Conservation (phyloP, 2,888 invertebrate species). For the Drosophila antonietae region DNA sequence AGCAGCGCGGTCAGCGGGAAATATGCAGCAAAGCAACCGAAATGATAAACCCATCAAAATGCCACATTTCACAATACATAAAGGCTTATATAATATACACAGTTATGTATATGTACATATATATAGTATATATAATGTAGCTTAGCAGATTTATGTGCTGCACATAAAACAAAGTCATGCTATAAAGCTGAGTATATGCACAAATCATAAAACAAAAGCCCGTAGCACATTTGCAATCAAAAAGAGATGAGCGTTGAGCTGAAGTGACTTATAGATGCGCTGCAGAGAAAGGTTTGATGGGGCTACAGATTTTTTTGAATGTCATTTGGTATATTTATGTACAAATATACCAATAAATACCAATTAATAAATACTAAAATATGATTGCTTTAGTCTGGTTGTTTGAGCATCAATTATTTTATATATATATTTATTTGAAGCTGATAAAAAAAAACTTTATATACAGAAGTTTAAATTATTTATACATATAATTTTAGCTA, state of each 20-base stretch:
- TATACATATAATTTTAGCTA: too few species aligned
- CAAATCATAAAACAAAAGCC: conserved; percentile 55
- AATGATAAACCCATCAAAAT: conserved; percentile 26
- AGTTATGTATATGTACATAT: neutral
- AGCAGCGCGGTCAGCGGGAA: conserved; percentile 2
- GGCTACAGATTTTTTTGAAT: neutral
- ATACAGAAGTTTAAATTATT: too few species aligned
- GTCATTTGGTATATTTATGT: neutral
- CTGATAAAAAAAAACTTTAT: too few species aligned
- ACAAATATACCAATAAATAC: neutral
- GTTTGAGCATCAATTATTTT: too few species aligned
- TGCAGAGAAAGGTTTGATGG: neutral
- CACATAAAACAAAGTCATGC: conserved; percentile 62
- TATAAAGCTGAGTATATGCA: conserved; percentile 56
- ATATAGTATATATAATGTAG: neutral
- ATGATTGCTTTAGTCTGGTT: too few species aligned
- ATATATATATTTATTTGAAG: too few species aligned
- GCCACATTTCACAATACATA: neutral
- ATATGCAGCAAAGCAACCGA: conserved; percentile 21
- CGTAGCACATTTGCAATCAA: conserved; percentile 6
- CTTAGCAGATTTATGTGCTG: conserved; percentile 58
- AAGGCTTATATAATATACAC: neutral
- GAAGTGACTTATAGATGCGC: conserved; percentile 17
- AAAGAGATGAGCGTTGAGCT: neutral
- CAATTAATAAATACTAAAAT: neutral